phyloP scores from a whole-genome alignment of 2,888 invertebrate genomes.

The Plagodis dolabraria region DNA sequence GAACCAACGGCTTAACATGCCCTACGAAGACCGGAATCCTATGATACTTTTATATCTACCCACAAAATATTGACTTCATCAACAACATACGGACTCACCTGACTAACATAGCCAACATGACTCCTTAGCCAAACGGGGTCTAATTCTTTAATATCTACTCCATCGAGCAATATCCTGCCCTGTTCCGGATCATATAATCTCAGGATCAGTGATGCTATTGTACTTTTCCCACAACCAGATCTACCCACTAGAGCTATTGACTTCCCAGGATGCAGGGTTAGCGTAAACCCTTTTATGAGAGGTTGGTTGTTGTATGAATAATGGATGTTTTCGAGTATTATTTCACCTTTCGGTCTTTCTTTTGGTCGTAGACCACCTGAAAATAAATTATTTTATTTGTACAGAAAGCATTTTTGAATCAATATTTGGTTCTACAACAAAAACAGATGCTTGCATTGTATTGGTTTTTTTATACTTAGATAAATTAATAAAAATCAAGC shows the following conservation, averaged over 20 bases:
- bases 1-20: too few relatives aligned
- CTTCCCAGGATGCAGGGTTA: slow-evolving; percentile 88
- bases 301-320: slow-evolving; percentile 89
- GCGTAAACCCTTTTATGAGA: slow-evolving; percentile 86
- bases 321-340: slow-evolving; percentile 89
- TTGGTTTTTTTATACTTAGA: too few relatives aligned
- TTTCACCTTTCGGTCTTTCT: slow-evolving; percentile 86
- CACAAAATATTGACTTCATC: too few relatives aligned
- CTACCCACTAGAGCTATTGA: slow-evolving; percentile 94
- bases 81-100: slow-evolving; percentile 73
- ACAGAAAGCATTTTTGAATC: too few relatives aligned
- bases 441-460: too few relatives aligned
- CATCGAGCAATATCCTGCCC: slow-evolving; percentile 91
- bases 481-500: too few relatives aligned
- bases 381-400: slow-evolving; percentile 32
- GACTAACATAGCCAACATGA: slow-evolving; percentile 95
- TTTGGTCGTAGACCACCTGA: slow-evolving; percentile 86
- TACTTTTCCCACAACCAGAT: slow-evolving; percentile 98
- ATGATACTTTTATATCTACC: too few relatives aligned
- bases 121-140: slow-evolving; percentile 94
- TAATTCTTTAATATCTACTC: slow-evolving; percentile 88
- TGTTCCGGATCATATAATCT: slow-evolving; percentile 93
- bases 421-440: too few relatives aligned
- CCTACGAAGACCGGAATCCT: too few relatives aligned
- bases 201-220: slow-evolving; percentile 92